A percentile compares a stretch with the other conserved stretches of the same genome.
Conservation (phyloP, 1,140 invertebrate genomes). For the Chionoecetes opilio region DNA sequence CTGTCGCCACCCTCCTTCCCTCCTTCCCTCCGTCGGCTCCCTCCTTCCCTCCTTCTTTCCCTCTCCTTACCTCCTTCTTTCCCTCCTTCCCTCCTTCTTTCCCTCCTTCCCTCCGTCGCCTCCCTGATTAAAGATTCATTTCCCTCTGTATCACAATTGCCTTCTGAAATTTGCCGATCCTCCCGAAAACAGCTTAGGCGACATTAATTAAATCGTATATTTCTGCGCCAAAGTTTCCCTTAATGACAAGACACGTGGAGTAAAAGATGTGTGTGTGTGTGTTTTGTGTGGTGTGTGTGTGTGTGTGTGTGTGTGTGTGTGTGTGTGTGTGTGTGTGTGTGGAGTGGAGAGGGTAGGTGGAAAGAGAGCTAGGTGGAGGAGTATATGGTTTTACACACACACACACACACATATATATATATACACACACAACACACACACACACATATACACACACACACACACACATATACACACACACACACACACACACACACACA, state of each 20-base stretch:
- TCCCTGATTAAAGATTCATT: constrained; percentile 10
- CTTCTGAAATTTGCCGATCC: constrained; percentile 42
- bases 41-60: not conserved
- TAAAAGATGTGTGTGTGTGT: constrained; percentile 31
- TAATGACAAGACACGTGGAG: constrained; percentile 41
- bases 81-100: not conserved
- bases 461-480: not conserved
- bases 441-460: constrained; percentile 17
- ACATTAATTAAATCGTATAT: constrained; percentile 72
- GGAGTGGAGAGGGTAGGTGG: too few species aligned
- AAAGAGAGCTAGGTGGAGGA: not conserved
- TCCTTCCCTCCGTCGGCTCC: not conserved
- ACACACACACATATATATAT: not conserved
- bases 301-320: constrained; percentile 33
- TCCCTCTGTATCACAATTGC: constrained; percentile 1
- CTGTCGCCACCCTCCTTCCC: not conserved
- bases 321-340: not conserved
- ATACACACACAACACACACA: constrained; percentile 34
- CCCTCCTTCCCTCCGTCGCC: not conserved
- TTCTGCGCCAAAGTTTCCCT: constrained; percentile 54
- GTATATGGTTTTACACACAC: not conserved
- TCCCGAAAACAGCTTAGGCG: not conserved
- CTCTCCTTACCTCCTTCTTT: not conserved
- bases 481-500: constrained; percentile 33
- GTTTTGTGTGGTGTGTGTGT: constrained; percentile 14